Evolutionary conservation across 1,140 invertebrate species (phyloP), one percentile per base, ranked within the genome.

Genomic region (Philopotamus ludificatus): DNA sequence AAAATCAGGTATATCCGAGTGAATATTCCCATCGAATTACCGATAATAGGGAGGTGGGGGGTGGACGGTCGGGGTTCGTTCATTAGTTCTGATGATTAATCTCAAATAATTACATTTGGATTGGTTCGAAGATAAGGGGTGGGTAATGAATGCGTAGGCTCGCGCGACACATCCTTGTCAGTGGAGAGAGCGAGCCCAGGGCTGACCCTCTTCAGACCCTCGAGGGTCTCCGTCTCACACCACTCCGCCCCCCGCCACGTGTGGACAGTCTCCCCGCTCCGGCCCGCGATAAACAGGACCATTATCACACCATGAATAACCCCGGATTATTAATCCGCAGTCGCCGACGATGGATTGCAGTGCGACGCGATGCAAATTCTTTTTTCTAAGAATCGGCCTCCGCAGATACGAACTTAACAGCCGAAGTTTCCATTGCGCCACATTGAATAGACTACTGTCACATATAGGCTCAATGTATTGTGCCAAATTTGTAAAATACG

Each of bases 401-500:
- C 45, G 23, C 45, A 7, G 12, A 22, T 34, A 34, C 12, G 28
- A 12, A 34, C 41, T 62, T 57, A 62, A 67, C 65, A 55, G 51
- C 42, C 65, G 9, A 67, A 67, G 65, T 67, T 67, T 57, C 49
- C 57, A 51, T 60, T 21, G 39, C 59, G 34, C 22, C 21, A 67
- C 59, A 50, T 50, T 62, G 51, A 67, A 63, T 57, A 50, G 44
- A 50, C 53, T 16, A 26, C 65, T 51, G 63, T 65, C 26, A 20
- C 65, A 47, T 55, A 51, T 39, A 67, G 59, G 59, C 60, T 60
- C 59, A 68, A 68, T 68, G 67, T 68, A 68, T 68, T 68, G 67
- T 68, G 63, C 51, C 63, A 68, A 68, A 68, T 68, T 63, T 68
- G 57, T 68, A 65, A 68, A 68, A 68, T 68, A 68, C 58, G 67